phyloP scores from a whole-genome alignment of 2,888 invertebrate genomes.

The Labia minor region DNA sequence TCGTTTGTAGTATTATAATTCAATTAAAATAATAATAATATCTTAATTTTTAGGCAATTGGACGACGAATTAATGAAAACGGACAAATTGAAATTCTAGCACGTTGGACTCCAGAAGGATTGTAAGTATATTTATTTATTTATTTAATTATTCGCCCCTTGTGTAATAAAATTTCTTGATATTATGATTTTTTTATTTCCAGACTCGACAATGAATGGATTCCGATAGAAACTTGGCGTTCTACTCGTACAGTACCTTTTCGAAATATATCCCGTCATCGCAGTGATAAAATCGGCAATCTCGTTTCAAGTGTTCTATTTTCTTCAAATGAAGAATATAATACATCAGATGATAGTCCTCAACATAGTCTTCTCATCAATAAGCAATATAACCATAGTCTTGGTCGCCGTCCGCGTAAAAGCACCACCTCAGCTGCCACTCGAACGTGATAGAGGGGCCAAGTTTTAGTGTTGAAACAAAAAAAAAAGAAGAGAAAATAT shows the following conservation, averaged over 20 bases:
- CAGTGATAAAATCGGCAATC: not conserved
- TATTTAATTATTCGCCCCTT: slow-evolving; percentile 16
- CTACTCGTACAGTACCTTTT: slow-evolving; percentile 35
- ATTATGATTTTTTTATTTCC: slow-evolving; percentile 34
- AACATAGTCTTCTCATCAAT: slow-evolving; percentile 14
- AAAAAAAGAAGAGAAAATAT: too few relatives aligned
- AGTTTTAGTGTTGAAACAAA: too few relatives aligned
- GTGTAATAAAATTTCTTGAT: slow-evolving; percentile 15
- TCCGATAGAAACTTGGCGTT: slow-evolving; percentile 45
- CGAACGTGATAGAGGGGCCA: not conserved
- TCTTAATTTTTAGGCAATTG: slow-evolving; percentile 42
- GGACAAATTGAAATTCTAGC: slow-evolving; percentile 62
- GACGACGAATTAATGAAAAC: slow-evolving; percentile 50
- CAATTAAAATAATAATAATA: not conserved
- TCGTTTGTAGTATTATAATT: too few relatives aligned
- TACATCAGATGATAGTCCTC: not conserved
- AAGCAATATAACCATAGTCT: slow-evolving; percentile 17
- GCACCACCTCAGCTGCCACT: not conserved
- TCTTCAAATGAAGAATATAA: not conserved
- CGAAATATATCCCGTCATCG: slow-evolving; percentile 26
- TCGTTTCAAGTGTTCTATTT: not conserved
- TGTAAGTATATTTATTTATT: slow-evolving; percentile 53
- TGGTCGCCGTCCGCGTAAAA: slow-evolving; percentile 16
- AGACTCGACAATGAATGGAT: slow-evolving; percentile 84
- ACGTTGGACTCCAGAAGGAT: slow-evolving; percentile 71